These are phyloP conservation scores for Thymelicus sylvestris DNA, from an alignment of 2,888 invertebrate genomes.

Conservation along the genomic window DNA sequence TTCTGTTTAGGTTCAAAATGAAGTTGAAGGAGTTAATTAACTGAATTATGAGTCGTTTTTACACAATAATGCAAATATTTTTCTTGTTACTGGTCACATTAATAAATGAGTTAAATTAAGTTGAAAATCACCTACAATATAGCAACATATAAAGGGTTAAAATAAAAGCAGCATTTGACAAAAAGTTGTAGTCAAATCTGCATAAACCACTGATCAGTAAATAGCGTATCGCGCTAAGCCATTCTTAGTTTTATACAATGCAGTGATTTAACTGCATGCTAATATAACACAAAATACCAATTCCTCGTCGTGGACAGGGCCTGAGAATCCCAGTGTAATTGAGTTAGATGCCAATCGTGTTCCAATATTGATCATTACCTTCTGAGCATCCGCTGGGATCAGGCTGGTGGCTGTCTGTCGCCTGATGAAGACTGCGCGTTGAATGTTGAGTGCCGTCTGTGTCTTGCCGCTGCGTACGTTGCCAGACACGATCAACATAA, in stretches of 20 bases:
- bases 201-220: too few species aligned
- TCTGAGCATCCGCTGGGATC: slow-evolving; percentile 47
- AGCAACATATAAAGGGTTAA: too few species aligned
- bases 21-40: slow-evolving; percentile 34
- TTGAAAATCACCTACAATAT: too few species aligned
- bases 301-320: slow-evolving; percentile 18
- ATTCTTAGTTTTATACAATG: too few species aligned
- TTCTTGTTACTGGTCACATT: neutral
- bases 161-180: too few species aligned
- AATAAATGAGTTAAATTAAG: too few species aligned
- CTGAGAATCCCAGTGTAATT: slow-evolving; percentile 36
- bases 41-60: slow-evolving; percentile 45
- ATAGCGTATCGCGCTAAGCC: too few species aligned
- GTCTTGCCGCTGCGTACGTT: slow-evolving; percentile 42
- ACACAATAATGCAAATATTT: neutral
- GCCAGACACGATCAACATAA: neutral
- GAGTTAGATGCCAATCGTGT: slow-evolving; percentile 60
- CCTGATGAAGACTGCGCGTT: slow-evolving; percentile 75
- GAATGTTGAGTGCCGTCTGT: slow-evolving; percentile 69
- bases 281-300: neutral
- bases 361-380: slow-evolving; percentile 70
- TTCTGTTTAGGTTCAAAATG: slow-evolving; percentile 24
- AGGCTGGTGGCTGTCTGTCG: slow-evolving; percentile 73
- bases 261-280: too few species aligned
- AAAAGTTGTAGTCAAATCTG: too few species aligned